Base-by-base conservation (phyloP, 2,888 invertebrate genomes). In the Eupithecia tripunctaria region DNA sequence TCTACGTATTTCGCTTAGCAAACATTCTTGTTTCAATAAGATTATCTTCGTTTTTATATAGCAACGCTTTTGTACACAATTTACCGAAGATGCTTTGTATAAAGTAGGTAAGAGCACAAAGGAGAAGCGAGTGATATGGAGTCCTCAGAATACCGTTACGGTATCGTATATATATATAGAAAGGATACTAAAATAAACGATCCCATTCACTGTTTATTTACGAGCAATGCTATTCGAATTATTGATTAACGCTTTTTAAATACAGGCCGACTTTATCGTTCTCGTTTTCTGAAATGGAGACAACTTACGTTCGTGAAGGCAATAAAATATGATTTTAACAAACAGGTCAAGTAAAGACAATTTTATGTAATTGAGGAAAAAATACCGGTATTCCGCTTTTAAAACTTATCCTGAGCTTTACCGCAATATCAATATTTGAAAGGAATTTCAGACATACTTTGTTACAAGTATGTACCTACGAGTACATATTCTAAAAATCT, bases 11-110 rank as follows among this genome's bases (percentile, higher is more conserved):
- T 79, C 73, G 72, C 78, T 79, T 71, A 68, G 73, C 70, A 77
- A 80, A 80, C 80, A 79, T 75, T 80, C 78, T 80, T 79, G 76
- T 81, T 79, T 80, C 82, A 81, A 82, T 81, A 80, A 79, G 80
- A 84, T 81, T 78, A 82, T 84, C 76, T 80, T 70, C 72, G 75
- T 82, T 82, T 83, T 83, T 81, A 80, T 78, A 80, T 56, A 67
- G 72, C 72, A 71, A 74, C 76, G 76, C 77, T 81, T 80, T 81
- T 81, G 78, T 82, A 76, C 70, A 82, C 77, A 80, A 80, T 82
- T 80, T 80, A 82, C 77, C 73, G 73, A 76, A 70, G 72, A 70
- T 77, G 77, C 75, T 79, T 79, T 79, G 75, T 81, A 75, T 77
- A 78, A 79, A 80, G 70, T 74, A 71, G 74, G 73, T 77, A 73